Evolutionary conservation across 2,113 vertebrate genomes (phyloP).

Genomic region (Zeus faber): DNA sequence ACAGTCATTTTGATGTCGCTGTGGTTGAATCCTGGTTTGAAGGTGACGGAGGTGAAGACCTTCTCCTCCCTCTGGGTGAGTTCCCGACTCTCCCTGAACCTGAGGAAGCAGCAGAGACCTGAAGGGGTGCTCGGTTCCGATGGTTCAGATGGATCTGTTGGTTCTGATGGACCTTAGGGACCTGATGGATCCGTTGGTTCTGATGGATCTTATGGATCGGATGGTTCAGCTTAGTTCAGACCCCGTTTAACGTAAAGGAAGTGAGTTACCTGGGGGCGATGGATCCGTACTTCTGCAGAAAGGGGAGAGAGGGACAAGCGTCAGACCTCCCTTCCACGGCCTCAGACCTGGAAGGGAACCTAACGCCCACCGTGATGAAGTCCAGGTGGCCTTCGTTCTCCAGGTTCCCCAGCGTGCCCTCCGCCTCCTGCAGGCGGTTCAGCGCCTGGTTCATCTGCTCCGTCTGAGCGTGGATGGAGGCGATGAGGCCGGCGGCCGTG

Average conservation of each 20-base stretch:
- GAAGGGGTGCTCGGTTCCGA: too few relatives aligned
- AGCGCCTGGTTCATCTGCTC: constrained; percentile 66
- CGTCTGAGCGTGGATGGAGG: constrained; percentile 78
- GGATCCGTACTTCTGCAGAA: constrained; percentile 72
- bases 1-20: constrained; percentile 82
- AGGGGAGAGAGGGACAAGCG: not conserved
- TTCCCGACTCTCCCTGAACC: constrained; percentile 66
- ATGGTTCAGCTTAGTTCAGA: too few relatives aligned
- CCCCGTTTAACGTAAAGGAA: too few relatives aligned
- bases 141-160: too few relatives aligned
- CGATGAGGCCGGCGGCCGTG: constrained; percentile 69
- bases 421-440: constrained; percentile 67
- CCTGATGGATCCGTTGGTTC: too few relatives aligned
- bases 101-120: too few relatives aligned
- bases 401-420: constrained; percentile 68
- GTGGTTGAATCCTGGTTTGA: constrained; percentile 81
- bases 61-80: constrained; percentile 58
- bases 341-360: too few relatives aligned
- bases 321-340: too few relatives aligned
- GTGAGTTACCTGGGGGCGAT: constrained; percentile 74
- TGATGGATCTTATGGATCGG: too few relatives aligned
- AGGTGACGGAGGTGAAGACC: constrained; percentile 74
- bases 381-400: constrained; percentile 73
- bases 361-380: constrained; percentile 57
- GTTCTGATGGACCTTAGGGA: too few relatives aligned